Evolutionary conservation across 2,888 invertebrate genomes (phyloP).

Genomic region (Lepidocyrtoides sp.): DNA sequence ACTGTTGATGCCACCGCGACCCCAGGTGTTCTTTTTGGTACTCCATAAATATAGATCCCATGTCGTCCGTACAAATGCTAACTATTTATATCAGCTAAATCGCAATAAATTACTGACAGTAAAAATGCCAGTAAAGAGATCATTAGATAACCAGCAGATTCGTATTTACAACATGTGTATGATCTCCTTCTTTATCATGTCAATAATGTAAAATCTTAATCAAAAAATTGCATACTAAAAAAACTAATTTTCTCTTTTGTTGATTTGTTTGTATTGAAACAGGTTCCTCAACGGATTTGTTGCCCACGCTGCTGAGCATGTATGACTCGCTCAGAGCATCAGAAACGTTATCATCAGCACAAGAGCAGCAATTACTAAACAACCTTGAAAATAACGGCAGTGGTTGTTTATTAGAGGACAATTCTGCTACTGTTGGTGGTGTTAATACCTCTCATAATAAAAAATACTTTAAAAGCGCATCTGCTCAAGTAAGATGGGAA

Average conservation of each 20-base stretch:
- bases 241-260: conserved; percentile 73
- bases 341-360: conserved; percentile 72
- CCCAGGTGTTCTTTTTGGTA: conserved; percentile 43
- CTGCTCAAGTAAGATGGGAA: conserved; percentile 78
- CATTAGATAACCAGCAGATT: conserved; percentile 67
- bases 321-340: conserved; percentile 91
- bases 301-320: conserved; percentile 94
- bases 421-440: conserved; percentile 21
- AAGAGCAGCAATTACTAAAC: conserved; percentile 72
- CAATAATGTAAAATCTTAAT: conserved; percentile 42
- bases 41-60: conserved; percentile 43
- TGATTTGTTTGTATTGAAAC: conserved; percentile 87
- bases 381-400: conserved; percentile 74
- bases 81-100: conserved; percentile 40
- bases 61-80: background rate
- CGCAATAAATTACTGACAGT: conserved; percentile 26
- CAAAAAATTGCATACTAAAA: conserved; percentile 19
- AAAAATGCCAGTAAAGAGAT: conserved; percentile 60
- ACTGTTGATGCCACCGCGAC: conserved; percentile 16
- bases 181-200: conserved; percentile 38
- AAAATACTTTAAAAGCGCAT: conserved; percentile 55
- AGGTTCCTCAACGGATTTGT: conserved; percentile 94
- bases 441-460: background rate
- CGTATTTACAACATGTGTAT: background rate
- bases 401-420: conserved; percentile 56